Conservation (phyloP, 2,797 vertebrate species). For the Tragopan temminckii region DNA sequence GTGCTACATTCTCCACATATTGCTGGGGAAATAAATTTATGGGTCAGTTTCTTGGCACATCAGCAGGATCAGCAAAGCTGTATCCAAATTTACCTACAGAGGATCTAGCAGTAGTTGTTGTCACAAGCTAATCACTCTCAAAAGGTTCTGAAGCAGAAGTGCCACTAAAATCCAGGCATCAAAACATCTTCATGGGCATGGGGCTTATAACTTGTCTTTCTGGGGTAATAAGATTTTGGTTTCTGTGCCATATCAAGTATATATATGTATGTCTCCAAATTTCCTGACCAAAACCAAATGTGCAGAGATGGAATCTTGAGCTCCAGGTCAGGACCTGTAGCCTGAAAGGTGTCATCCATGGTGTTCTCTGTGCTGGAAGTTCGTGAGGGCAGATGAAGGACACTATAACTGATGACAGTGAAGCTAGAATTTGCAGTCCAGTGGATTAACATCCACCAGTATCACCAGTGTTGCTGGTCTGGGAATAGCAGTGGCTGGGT, state of each 20-base stretch:
- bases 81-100: neutral
- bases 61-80: neutral
- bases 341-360: neutral
- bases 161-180: neutral
- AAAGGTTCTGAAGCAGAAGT: neutral
- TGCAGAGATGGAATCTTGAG: neutral
- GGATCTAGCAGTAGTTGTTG: neutral
- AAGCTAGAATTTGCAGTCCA: neutral
- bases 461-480: neutral
- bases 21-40: neutral
- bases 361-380: neutral
- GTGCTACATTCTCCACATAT: neutral
- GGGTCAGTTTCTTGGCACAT: neutral
- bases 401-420: neutral
- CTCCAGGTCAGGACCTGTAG: neutral
- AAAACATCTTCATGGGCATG: neutral
- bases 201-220: neutral
- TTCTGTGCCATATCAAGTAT: neutral
- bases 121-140: neutral
- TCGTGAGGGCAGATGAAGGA: neutral
- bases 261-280: fast-evolving
- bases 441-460: neutral
- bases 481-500: neutral
- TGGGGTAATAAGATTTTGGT: neutral
- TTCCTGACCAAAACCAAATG: neutral